Conservation (phyloP, 35 echinoderm and acorn worm species). For the Anneissia japonica region DNA sequence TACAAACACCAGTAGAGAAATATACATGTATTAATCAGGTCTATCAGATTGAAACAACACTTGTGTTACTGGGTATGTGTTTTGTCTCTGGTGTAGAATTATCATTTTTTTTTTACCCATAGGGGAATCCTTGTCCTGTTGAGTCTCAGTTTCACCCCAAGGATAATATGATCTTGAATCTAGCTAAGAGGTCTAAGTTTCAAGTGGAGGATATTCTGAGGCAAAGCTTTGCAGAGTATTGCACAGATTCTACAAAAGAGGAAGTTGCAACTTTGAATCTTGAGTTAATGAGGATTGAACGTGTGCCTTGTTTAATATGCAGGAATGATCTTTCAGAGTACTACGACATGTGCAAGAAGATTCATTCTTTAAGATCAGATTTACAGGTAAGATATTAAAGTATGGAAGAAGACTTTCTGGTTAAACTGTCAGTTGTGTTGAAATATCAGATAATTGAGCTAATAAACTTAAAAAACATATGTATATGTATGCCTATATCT, state of each 20-base stretch:
- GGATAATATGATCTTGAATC: conserved; percentile 92
- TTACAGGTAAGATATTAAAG: conserved; percentile 69
- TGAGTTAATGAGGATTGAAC: conserved; percentile 28
- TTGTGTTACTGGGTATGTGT: too few relatives aligned
- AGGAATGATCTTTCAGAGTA: conserved; percentile 55
- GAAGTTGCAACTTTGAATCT: conserved; percentile 25
- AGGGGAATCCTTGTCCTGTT: conserved; percentile 76
- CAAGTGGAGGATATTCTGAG: conserved; percentile 95
- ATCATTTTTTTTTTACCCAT: too few relatives aligned
- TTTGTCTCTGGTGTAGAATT: too few relatives aligned
- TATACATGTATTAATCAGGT: too few relatives aligned
- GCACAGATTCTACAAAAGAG: conserved; percentile 57
- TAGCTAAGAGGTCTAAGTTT: conserved; percentile 61
- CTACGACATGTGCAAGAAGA: conserved; percentile 58
- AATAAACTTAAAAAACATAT: too few relatives aligned
- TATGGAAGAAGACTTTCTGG: too few relatives aligned
- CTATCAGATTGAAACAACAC: too few relatives aligned
- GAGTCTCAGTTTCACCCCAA: conserved; percentile 84
- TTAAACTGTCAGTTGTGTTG: too few relatives aligned
- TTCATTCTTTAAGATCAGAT: conserved; percentile 29
- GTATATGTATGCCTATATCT: too few relatives aligned
- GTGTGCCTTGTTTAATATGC: conserved; percentile 71
- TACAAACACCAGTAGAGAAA: too few relatives aligned
- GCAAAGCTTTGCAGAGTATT: conserved; percentile 64
- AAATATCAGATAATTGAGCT: too few relatives aligned